Percentiles rank a stretch among this genome's conserved stretches.
These are phyloP conservation scores for Drosophila phalerata DNA, from an alignment of 2,888 invertebrate species.

Conservation along the genomic window DNA sequence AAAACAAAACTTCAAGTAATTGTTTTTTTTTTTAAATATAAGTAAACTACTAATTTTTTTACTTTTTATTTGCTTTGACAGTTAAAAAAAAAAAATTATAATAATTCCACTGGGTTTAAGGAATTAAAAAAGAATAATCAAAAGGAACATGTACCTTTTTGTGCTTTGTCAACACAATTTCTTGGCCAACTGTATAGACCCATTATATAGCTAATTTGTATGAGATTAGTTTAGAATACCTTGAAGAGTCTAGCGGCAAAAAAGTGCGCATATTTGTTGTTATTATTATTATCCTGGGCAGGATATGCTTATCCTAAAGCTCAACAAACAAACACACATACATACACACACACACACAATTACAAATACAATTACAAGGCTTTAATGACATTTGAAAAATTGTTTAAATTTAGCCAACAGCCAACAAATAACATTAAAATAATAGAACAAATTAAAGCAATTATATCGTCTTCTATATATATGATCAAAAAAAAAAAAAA, in stretches of 20 bases:
- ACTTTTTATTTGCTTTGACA: background rate
- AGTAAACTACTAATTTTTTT: background rate
- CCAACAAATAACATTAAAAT: constrained; percentile 14
- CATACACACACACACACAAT: constrained; percentile 2
- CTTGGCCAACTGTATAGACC: background rate
- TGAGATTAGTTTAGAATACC: constrained; percentile 59
- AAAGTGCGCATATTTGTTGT: constrained; percentile 48
- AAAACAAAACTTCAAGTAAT: background rate
- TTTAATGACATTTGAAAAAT: constrained; percentile 25
- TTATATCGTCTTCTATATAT: constrained; percentile 45
- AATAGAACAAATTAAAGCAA: constrained; percentile 38
- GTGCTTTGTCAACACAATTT: constrained; percentile 1
- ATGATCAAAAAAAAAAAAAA: constrained; percentile 41
- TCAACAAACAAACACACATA: constrained; percentile 42
- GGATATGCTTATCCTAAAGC: constrained; percentile 47
- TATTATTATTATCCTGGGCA: constrained; percentile 44
- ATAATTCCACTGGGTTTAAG: too few relatives aligned
- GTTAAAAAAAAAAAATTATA: background rate
- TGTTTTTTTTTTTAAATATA: background rate
- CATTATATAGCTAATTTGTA: constrained; percentile 71
- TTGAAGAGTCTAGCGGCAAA: constrained; percentile 63
- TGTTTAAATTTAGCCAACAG: constrained; percentile 43
- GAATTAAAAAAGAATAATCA: background rate
- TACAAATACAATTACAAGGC: constrained; percentile 19
- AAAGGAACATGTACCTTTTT: background rate